Conservation (phyloP, 2,888 invertebrate species). For the Tridacna gigas region DNA sequence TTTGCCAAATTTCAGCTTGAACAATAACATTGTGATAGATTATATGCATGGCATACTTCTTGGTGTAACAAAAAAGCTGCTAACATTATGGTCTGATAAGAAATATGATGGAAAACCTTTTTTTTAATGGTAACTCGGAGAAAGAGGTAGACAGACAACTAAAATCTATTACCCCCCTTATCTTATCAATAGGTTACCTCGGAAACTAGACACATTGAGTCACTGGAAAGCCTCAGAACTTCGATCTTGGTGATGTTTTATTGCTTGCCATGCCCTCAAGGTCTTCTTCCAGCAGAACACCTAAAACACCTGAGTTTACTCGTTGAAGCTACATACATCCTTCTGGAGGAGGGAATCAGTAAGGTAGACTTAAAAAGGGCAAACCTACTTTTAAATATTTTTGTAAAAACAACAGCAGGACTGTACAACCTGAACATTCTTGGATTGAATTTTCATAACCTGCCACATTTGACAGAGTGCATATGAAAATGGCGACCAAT, state of each 20-base stretch:
- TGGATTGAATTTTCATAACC: conserved; percentile 58
- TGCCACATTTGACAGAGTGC: conserved; percentile 44
- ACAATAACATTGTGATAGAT: conserved; percentile 49
- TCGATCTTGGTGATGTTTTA: conserved; percentile 55
- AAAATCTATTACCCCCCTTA: conserved; percentile 47
- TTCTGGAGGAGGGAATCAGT: not conserved
- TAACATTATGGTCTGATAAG: conserved; percentile 46
- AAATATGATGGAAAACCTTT: conserved; percentile 21
- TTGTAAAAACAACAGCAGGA: not conserved
- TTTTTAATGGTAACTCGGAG: conserved; percentile 33
- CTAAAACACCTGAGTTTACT: conserved; percentile 37
- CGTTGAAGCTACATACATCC: conserved; percentile 17
- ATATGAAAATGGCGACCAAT: conserved; percentile 60
- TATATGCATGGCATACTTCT: conserved; percentile 60
- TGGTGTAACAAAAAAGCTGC: conserved; percentile 48
- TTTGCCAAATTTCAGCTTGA: conserved; percentile 38
- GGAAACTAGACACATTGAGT: conserved; percentile 42
- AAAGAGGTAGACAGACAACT: conserved; percentile 45
- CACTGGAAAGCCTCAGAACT: conserved; percentile 62
- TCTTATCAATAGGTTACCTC: conserved; percentile 46
- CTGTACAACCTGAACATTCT: conserved; percentile 10
- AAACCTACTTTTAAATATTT: not conserved
- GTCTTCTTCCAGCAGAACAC: conserved; percentile 34
- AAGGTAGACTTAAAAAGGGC: conserved; percentile 15
- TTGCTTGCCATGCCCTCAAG: conserved; percentile 43